Percentiles rank a stretch among this genome's conserved stretches.
These are phyloP conservation scores for Zapornia atra DNA, from an alignment of 2,113 vertebrate genomes.

Conservation along the genomic window DNA sequence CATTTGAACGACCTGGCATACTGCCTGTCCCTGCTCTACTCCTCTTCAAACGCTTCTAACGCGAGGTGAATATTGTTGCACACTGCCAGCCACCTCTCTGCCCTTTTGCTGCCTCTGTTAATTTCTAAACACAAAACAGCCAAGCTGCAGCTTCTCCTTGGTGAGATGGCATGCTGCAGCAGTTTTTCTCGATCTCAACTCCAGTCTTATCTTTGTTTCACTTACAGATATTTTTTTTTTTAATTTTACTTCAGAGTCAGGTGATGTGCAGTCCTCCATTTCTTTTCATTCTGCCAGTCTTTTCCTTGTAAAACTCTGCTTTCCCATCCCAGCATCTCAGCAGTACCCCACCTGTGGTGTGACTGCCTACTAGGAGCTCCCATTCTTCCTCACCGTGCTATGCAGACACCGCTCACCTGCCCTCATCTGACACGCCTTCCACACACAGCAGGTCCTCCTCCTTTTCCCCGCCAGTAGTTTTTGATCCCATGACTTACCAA, in stretches of 20 bases:
- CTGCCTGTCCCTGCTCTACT: background rate
- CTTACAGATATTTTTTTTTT: background rate
- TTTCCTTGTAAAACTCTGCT: background rate
- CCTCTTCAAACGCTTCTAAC: background rate
- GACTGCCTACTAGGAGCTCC: background rate
- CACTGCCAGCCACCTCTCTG: background rate
- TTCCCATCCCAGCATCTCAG: background rate
- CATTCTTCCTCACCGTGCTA: accelerated
- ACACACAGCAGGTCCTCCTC: background rate
- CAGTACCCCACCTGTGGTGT: background rate
- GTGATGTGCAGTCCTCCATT: background rate
- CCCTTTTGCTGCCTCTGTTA: background rate
- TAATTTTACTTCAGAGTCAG: background rate
- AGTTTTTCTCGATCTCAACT: background rate
- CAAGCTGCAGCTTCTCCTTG: background rate
- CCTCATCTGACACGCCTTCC: background rate
- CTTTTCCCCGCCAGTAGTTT: background rate
- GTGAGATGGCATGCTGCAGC: background rate
- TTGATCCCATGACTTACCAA: background rate
- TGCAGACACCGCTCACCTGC: accelerated
- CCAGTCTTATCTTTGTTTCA: background rate
- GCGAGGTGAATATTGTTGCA: background rate
- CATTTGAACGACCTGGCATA: background rate
- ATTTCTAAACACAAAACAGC: background rate
- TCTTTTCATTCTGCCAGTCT: background rate